Conservation (phyloP, 1,140 invertebrate genomes). For the Ladona fulva region DNA sequence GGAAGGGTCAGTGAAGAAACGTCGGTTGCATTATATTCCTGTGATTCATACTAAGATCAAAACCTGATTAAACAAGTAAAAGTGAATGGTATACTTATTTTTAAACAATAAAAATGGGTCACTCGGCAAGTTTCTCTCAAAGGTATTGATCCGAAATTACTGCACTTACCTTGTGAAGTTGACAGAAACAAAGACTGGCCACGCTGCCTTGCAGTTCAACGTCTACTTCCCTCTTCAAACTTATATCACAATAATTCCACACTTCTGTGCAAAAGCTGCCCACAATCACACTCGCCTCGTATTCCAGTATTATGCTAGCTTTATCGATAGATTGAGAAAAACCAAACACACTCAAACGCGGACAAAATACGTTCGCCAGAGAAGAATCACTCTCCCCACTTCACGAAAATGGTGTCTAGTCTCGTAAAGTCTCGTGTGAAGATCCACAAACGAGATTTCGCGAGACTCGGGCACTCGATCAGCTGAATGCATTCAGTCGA, state of each 20-base stretch:
- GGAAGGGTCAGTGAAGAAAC: neutral
- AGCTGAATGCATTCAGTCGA: constrained; percentile 10
- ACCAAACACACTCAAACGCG: constrained; percentile 17
- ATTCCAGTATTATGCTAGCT: constrained; percentile 4
- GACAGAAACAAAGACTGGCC: constrained; percentile 25
- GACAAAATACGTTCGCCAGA: constrained; percentile 22
- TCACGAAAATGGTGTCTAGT: constrained; percentile 23
- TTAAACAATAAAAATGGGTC: constrained; percentile 17
- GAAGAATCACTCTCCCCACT: constrained; percentile 22
- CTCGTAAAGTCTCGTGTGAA: constrained; percentile 21
- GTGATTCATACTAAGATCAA: neutral
- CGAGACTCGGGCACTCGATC: constrained; percentile 19
- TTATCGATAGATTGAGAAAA: constrained; percentile 15
- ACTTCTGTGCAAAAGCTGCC: constrained; percentile 7
- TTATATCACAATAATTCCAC: constrained; percentile 17
- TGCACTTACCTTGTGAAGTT: constrained; percentile 23
- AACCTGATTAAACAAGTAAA: neutral
- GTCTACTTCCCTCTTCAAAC: constrained; percentile 17
- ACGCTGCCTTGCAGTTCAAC: constrained; percentile 24
- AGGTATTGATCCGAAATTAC: constrained; percentile 23
- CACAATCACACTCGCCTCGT: constrained; percentile 18
- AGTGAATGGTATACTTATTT: neutral
- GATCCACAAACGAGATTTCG: constrained; percentile 23
- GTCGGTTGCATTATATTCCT: neutral
- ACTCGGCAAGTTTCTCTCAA: constrained; percentile 19